Base-by-base conservation (phyloP, 2,888 invertebrate genomes). In the Cataglyphis albicans region DNA sequence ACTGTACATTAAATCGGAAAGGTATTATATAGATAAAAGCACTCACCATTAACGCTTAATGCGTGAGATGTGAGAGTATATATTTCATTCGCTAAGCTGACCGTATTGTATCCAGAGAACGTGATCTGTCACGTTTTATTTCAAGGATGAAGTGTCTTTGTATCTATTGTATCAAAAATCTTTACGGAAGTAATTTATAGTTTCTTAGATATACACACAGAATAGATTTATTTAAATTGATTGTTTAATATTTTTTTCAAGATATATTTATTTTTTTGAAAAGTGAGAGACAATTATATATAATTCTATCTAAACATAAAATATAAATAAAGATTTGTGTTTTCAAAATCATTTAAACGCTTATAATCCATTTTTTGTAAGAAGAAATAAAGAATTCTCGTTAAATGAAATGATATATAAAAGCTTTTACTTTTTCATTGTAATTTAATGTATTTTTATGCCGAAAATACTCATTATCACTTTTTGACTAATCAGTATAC, bases 41-140 rank as follows among this genome's bases (percentile, higher is more conserved):
- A 41, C 21, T 57, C 32, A 32, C 59, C 18, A 38, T 57, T 72
- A 59, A 73, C 44, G n/a, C 18, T 78, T 57, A 72, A 59, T 78
- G 44, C 38, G 44, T 44, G 38, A 32, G 29, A 52, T n/a, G n/a
- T 52, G 32, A 68, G 18, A 59, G 44, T 44, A 68, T 52, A 25
- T 78, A 52, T 68, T n/a, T 55, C 12, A n/a, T 12, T 38, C 25
- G 9, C 70, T 68, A 76, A 76, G 25, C 70, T 68, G 72, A 65
- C 67, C 35, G 21, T 70, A 55, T 25, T 75, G 38, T 52, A 78
- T 73, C 44, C 72, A 44, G 41, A 18, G 44, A 32, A 73, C 78
- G 78, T 78, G 78, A 59, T 72, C 73, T 59, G 73, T 52, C 32
- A 32, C 25, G 57, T 3, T n/a, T 72, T 29, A 57, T 32, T n/a